phyloP scores from a whole-genome alignment of 2,797 vertebrate genomes.

The Labeo calbasu region DNA sequence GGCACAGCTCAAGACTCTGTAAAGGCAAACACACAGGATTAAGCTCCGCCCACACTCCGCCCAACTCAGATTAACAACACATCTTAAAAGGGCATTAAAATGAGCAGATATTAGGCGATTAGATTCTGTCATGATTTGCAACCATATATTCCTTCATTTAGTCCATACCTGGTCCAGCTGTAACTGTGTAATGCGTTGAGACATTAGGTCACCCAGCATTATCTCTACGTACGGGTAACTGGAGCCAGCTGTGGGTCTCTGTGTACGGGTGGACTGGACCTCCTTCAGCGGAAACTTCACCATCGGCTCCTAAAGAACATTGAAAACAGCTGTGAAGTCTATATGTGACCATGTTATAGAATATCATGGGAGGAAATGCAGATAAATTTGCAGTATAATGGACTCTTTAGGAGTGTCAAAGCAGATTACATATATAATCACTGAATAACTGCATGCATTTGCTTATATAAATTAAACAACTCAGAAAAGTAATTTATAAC shows the following conservation, averaged over 20 bases:
- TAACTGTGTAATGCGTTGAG: constrained; percentile 88
- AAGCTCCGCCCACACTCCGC: not conserved
- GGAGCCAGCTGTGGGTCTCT: constrained; percentile 86
- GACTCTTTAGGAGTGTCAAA: not conserved
- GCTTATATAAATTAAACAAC: not conserved
- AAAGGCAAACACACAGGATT: constrained; percentile 50
- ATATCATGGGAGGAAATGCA: constrained; percentile 15
- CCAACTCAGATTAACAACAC: not conserved
- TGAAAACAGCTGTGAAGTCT: constrained; percentile 28
- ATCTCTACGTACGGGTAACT: constrained; percentile 96
- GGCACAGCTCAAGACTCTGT: constrained; percentile 93
- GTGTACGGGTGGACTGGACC: constrained; percentile 92
- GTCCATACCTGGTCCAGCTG: constrained; percentile 92
- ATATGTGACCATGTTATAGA: not conserved
- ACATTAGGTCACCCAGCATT: constrained; percentile 85
- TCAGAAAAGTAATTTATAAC: no score
- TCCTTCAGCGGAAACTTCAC: constrained; percentile 90
- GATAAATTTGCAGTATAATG: not conserved
- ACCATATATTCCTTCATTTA: not conserved
- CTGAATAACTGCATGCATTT: not conserved
- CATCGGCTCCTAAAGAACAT: constrained; percentile 80
- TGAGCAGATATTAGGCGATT: not conserved
- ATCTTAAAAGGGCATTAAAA: constrained; percentile 9
- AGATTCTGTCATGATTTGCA: constrained; percentile 1
- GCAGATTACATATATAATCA: not conserved